phyloP scores from a whole-genome alignment of 53 echinoderm and acorn worm genomes.

The Actinopyga echinites region DNA sequence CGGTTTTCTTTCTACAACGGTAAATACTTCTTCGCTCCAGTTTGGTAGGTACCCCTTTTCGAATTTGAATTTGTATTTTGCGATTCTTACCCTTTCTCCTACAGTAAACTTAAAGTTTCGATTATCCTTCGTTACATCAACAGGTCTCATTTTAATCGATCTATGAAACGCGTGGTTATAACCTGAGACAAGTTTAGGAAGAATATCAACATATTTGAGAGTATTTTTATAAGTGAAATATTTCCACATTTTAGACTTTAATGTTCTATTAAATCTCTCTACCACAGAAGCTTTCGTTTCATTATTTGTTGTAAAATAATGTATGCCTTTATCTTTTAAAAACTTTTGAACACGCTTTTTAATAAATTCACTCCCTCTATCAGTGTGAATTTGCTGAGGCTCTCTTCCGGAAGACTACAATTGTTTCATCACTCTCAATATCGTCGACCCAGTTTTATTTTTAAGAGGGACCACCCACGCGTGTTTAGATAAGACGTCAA shows the following conservation, averaged over 20 bases:
- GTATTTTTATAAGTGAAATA: slow-evolving; percentile 27
- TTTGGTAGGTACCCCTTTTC: no score
- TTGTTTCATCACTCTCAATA: not conserved
- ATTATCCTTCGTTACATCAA: slow-evolving; percentile 44
- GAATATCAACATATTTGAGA: not conserved
- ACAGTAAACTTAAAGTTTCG: no score
- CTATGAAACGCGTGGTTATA: slow-evolving; percentile 43
- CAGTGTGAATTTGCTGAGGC: slow-evolving; percentile 27
- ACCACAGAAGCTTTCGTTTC: slow-evolving; percentile 58
- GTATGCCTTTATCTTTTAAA: slow-evolving; percentile 47
- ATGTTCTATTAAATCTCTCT: slow-evolving; percentile 57
- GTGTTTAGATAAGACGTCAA: slow-evolving; percentile 59
- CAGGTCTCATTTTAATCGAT: slow-evolving; percentile 51
- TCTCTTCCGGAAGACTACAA: not conserved
- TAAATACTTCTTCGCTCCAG: no score
- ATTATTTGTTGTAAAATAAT: slow-evolving; percentile 53
- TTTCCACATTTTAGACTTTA: slow-evolving; percentile 45
- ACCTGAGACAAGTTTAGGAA: not conserved
- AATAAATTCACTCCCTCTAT: slow-evolving; percentile 61
- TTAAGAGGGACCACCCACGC: slow-evolving; percentile 58
- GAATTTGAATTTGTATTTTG: no score
- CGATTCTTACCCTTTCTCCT: no score
- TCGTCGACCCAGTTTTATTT: slow-evolving; percentile 39
- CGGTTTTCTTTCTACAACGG: no score
- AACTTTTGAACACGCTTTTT: slow-evolving; percentile 44